These are phyloP conservation scores for Paradisaea rubra DNA, from an alignment of 2,113 vertebrate species.

Conservation along the genomic window DNA sequence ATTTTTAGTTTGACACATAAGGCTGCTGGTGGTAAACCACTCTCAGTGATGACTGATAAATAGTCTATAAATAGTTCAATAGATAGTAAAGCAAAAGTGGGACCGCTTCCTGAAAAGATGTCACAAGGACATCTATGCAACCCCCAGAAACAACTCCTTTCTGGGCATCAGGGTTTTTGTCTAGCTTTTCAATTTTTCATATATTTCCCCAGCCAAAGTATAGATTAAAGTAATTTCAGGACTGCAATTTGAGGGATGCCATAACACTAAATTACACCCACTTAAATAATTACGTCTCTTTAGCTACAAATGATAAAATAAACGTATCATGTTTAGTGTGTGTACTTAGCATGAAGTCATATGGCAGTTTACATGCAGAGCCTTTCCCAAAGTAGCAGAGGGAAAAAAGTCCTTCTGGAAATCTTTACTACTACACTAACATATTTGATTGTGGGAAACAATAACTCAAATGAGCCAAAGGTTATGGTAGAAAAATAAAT, in stretches of 20 bases:
- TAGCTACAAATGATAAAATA: slow-evolving; percentile 60
- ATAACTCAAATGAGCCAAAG: slow-evolving; percentile 31
- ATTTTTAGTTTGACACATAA: background rate
- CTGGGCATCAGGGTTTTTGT: background rate
- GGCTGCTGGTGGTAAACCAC: background rate
- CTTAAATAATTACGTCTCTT: slow-evolving; percentile 57
- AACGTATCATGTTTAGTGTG: slow-evolving; percentile 22
- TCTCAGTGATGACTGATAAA: background rate
- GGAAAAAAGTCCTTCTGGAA: background rate
- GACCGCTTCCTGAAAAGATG: background rate
- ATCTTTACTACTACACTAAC: slow-evolving; percentile 17
- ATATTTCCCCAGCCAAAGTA: background rate
- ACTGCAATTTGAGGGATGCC: slow-evolving; percentile 56
- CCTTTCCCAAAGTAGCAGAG: background rate
- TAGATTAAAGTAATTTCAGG: slow-evolving; percentile 59
- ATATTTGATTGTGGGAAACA: slow-evolving; percentile 54
- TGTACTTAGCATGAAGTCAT: background rate
- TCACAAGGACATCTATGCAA: background rate
- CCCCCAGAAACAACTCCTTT: background rate
- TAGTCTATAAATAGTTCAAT: background rate
- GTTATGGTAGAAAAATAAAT: slow-evolving; percentile 45
- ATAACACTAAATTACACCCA: slow-evolving; percentile 53
- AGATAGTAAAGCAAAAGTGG: background rate
- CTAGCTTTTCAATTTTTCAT: slow-evolving; percentile 7
- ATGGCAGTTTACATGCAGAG: background rate